phyloP scores from a whole-genome alignment of 2,113 vertebrate species.

The Clinocottus analis region DNA sequence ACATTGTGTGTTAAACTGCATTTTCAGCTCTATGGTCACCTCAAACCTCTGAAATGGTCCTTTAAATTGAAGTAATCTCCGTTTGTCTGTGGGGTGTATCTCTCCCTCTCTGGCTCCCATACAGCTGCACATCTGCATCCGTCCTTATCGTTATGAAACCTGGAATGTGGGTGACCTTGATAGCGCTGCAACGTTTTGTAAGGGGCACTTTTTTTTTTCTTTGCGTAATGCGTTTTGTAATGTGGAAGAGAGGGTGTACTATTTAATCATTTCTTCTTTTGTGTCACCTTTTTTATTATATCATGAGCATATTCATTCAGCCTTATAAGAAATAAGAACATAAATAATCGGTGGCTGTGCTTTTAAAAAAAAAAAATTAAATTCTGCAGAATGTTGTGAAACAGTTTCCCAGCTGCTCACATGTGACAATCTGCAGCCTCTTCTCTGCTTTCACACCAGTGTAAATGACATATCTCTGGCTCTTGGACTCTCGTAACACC shows the following conservation, averaged over 20 bases:
- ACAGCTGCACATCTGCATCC: conserved; percentile 63
- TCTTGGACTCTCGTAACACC: neutral
- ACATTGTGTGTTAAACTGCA: neutral
- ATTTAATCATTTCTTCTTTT: neutral
- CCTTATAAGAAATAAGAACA: neutral
- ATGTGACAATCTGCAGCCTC: neutral
- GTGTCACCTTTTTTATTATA: neutral
- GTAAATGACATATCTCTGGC: neutral
- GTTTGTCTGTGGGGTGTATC: neutral
- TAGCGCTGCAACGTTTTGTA: conserved; percentile 66
- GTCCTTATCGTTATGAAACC: conserved; percentile 70
- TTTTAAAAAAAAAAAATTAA: no score
- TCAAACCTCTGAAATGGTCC: neutral
- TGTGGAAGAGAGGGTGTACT: neutral
- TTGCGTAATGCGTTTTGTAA: conserved; percentile 54
- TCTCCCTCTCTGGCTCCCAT: no score
- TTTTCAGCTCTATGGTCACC: neutral
- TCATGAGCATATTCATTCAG: neutral
- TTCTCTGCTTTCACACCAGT: neutral
- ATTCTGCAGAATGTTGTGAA: conserved; percentile 21
- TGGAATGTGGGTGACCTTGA: conserved; percentile 74
- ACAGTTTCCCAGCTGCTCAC: neutral
- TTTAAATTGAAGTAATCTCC: neutral
- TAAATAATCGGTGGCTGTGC: no score
- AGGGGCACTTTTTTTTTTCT: conserved; percentile 24